A percentile compares a stretch with the other conserved stretches of the same genome.
Conservation (phyloP, 2,888 invertebrate genomes). For the Chloroclystis v-ata region DNA sequence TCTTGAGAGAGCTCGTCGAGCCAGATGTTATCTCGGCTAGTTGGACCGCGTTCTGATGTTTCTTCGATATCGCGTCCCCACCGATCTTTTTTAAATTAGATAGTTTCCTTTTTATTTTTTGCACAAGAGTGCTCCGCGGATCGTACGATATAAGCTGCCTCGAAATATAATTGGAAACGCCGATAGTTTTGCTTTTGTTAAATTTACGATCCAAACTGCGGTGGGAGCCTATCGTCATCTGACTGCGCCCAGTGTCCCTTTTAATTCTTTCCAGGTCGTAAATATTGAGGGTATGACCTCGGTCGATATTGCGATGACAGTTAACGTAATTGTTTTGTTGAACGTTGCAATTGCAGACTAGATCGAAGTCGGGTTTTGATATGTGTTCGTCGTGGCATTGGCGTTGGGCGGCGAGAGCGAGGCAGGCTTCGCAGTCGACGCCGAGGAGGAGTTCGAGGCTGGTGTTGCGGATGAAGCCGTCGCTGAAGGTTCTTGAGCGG, state of each 20-base stretch:
- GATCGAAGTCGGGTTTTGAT: constrained; percentile 64
- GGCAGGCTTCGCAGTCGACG: constrained; percentile 74
- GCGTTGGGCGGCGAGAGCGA: constrained; percentile 64
- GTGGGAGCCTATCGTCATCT: constrained; percentile 58
- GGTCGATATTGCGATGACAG: constrained; percentile 54
- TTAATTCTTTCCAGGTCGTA: constrained; percentile 70
- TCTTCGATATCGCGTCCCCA: constrained; percentile 67
- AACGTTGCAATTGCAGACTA: constrained; percentile 70
- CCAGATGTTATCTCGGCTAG: constrained; percentile 70
- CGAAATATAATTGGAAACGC: constrained; percentile 71
- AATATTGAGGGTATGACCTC: constrained; percentile 66
- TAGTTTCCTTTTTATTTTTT: constrained; percentile 73
- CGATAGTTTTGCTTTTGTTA: constrained; percentile 67
- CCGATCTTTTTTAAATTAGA: constrained; percentile 73
- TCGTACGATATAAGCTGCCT: constrained; percentile 73
- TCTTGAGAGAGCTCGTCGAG: constrained; percentile 66
- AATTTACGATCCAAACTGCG: constrained; percentile 72
- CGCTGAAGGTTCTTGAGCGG: constrained; percentile 72
- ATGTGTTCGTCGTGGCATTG: constrained; percentile 63
- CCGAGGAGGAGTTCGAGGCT: constrained; percentile 72
- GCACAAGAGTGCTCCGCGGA: constrained; percentile 67
- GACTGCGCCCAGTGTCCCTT: constrained; percentile 58
- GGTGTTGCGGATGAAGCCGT: constrained; percentile 71
- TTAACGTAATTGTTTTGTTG: constrained; percentile 68
- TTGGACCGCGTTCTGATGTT: constrained; percentile 71